Conservation (phyloP, 2,888 invertebrate species). For the Spodoptera littoralis region DNA sequence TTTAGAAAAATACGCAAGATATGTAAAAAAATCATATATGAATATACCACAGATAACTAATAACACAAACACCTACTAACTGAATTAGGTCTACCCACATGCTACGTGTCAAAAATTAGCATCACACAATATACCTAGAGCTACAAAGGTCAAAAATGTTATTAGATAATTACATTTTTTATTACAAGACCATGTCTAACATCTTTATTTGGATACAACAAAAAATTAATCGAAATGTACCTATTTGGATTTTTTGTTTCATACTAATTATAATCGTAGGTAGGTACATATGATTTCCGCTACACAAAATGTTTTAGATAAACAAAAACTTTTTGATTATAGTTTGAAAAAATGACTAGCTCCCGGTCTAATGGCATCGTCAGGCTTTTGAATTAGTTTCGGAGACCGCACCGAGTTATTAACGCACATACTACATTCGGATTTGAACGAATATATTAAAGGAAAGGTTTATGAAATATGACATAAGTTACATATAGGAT, state of each 20-base stretch:
- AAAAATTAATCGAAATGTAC: conserved; percentile 43
- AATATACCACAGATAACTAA: too few species aligned
- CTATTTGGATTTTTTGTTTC: conserved; percentile 32
- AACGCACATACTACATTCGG: conserved; percentile 57
- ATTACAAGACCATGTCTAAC: conserved; percentile 16
- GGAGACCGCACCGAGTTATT: conserved; percentile 63
- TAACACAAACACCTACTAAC: too few species aligned
- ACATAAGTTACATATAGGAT: conserved; percentile 10
- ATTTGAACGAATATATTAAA: conserved; percentile 60
- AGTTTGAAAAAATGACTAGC: conserved; percentile 53
- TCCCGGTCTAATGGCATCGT: conserved; percentile 74
- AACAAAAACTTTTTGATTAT: conserved; percentile 53
- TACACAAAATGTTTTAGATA: conserved; percentile 48
- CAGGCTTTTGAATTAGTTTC: conserved; percentile 70
- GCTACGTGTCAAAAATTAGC: conserved; percentile 3
- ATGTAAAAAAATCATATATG: too few species aligned
- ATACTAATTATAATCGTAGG: conserved; percentile 14
- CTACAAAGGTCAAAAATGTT: conserved; percentile 21
- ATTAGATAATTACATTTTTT: conserved; percentile 44
- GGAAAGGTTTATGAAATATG: conserved; percentile 55
- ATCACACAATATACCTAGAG: not conserved
- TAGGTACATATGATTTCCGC: conserved; percentile 52
- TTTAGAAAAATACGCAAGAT: too few species aligned
- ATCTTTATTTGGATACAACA: conserved; percentile 38
- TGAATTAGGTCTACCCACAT: too few species aligned